Percentiles rank a stretch among this genome's conserved stretches.
phyloP scores from a whole-genome alignment of 1,140 invertebrate genomes.

The Sitobion miscanthi region DNA sequence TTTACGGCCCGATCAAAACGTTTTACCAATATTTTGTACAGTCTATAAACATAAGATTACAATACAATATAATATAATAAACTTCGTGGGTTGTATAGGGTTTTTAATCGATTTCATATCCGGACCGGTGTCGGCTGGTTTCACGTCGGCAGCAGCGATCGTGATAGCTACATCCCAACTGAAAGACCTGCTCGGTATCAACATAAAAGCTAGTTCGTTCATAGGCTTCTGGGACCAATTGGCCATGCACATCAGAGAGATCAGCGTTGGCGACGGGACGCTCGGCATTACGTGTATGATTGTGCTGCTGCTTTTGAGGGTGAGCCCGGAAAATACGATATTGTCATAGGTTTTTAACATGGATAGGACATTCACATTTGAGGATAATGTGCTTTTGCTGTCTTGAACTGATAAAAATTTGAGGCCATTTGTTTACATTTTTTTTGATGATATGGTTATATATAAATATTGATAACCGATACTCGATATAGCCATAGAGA shows the following conservation, averaged over 20 bases:
- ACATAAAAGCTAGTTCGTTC: constrained; percentile 72
- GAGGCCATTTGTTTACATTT: too few relatives aligned
- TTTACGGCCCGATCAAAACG: not conserved
- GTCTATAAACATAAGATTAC: not conserved
- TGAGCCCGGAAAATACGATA: not conserved
- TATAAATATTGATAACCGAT: too few relatives aligned
- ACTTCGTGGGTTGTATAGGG: constrained; percentile 66
- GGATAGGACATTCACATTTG: too few relatives aligned
- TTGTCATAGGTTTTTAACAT: too few relatives aligned
- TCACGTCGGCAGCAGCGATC: constrained; percentile 88
- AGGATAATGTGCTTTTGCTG: too few relatives aligned
- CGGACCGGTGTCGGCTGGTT: constrained; percentile 87
- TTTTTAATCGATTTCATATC: constrained; percentile 92
- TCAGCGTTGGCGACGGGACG: constrained; percentile 71
- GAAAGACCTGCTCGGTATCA: constrained; percentile 78
- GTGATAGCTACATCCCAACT: constrained; percentile 87
- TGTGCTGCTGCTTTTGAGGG: constrained; percentile 72
- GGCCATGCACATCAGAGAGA: constrained; percentile 73
- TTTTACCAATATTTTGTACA: not conserved
- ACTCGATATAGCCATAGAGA: too few relatives aligned
- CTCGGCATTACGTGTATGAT: constrained; percentile 73
- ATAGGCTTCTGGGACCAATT: constrained; percentile 70
- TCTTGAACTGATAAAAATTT: too few relatives aligned
- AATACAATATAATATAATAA: not conserved
- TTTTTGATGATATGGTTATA: too few relatives aligned